Base-by-base conservation (phyloP, 2,888 invertebrate species). In the Drosophila vallismaia region DNA sequence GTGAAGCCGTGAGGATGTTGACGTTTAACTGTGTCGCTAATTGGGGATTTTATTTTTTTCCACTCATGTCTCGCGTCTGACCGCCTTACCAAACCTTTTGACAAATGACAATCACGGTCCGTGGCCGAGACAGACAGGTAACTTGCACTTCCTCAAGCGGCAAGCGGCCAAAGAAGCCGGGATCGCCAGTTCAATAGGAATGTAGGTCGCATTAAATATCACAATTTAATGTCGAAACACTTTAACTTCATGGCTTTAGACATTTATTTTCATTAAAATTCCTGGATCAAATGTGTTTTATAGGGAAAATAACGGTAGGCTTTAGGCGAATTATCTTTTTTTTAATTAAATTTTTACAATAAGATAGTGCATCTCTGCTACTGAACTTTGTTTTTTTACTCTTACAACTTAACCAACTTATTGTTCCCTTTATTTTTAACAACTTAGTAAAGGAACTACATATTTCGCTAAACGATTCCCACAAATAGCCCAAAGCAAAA, bases 1-100 rank as follows among this genome's bases (percentile, higher is more conserved):
- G 86, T 86, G 62, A 48, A 67, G 86, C 79, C 76, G 86, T 88
- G 84, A 84, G 84, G 84, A 84, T 84, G 84, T 84, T 84, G 88
- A 88, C 84, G 80, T 86, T 84, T 84, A 84, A 88, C 84, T 83
- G 84, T 86, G 88, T 68, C 74, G 75, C 86, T 84, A 88, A 84
- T 84, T 84, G 84, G 86, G 50, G 82, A 73, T 81, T 82, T 86
- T 78, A 51, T 38, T 49, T 52, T 44, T 66, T 49, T 52, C 49
- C 10, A 24, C 40, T 51, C 40, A 46, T 8, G 19, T 42, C 50
- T 33, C 63, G 48, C 33, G 26, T 29, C 62, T 49, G 31, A 44
- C 42, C 44, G 38, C 45, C 66, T 45, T 28, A 4, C 66, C 45
- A 45, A 64, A 52, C 74, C 71, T 74, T 70, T 73, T 85, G 82